Percentiles rank a stretch among this genome's conserved stretches.
Evolutionary conservation across 2,888 invertebrate species (phyloP).

Genomic region (Mesopsocus fuscifrons): DNA sequence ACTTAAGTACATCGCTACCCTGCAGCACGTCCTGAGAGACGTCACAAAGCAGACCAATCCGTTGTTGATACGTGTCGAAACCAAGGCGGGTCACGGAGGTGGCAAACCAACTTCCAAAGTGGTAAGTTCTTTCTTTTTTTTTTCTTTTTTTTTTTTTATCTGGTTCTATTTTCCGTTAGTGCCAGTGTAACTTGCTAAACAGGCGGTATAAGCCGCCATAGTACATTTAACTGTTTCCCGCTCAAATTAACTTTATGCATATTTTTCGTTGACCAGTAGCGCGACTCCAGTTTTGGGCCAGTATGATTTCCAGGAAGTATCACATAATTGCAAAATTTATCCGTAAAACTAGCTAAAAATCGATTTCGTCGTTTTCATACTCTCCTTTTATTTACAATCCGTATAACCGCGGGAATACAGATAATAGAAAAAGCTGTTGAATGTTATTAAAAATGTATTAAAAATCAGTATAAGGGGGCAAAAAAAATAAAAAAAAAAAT

Average conservation of each 20-base stretch:
- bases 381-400: too few species aligned
- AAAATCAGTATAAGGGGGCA: not conserved
- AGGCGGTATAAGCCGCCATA: too few species aligned
- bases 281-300: not conserved
- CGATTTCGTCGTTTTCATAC: too few species aligned
- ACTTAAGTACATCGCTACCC: constrained; percentile 78
- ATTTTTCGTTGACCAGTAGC: constrained; percentile 6
- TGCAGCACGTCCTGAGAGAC: constrained; percentile 55
- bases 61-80: constrained; percentile 74
- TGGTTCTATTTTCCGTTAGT: too few species aligned
- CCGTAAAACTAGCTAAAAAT: too few species aligned
- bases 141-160: not conserved
- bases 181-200: too few species aligned
- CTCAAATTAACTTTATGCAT: too few species aligned
- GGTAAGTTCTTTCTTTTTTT: constrained; percentile 29
- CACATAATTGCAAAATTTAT: too few species aligned
- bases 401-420: too few species aligned
- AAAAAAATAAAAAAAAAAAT: not conserved
- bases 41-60: constrained; percentile 57
- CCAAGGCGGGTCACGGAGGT: constrained; percentile 90
- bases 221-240: not conserved
- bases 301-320: too few species aligned
- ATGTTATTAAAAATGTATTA: too few species aligned
- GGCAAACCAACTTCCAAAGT: constrained; percentile 92
- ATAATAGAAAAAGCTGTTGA: too few species aligned